phyloP scores from a whole-genome alignment of 1,140 invertebrate genomes.

The Heliconius congener region DNA sequence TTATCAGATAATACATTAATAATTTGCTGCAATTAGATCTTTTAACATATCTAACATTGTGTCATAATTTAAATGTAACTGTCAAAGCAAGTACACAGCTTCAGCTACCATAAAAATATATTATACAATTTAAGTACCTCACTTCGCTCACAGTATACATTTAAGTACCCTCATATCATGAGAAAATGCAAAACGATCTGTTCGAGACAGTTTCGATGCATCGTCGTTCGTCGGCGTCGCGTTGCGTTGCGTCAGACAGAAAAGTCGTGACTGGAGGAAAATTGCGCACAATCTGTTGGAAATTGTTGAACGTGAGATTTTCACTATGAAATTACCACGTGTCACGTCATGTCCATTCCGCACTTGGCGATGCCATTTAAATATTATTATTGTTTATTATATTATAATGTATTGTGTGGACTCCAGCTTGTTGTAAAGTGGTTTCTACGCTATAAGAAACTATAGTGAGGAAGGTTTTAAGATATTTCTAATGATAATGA shows the following conservation, averaged over 20 bases:
- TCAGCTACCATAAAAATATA: background rate
- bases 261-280: slow-evolving; percentile 22
- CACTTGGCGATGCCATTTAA: background rate
- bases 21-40: background rate
- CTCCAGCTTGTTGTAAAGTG: too few relatives aligned
- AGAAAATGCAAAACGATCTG: slow-evolving; percentile 18
- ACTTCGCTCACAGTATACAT: background rate
- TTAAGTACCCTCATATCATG: background rate
- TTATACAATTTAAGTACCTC: background rate
- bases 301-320: slow-evolving; percentile 22
- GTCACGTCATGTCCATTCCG: background rate
- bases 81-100: too few relatives aligned
- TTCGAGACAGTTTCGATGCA: slow-evolving; percentile 6
- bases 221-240: background rate
- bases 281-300: slow-evolving; percentile 20
- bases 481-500: too few relatives aligned
- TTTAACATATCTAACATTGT: background rate
- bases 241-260: slow-evolving; percentile 2
- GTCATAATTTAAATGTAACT: too few relatives aligned
- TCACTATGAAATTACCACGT: slow-evolving; percentile 14
- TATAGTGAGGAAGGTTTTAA: too few relatives aligned
- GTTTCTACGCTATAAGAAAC: too few relatives aligned
- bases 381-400: background rate
- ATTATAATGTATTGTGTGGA: too few relatives aligned
- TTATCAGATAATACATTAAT: background rate